These are phyloP conservation scores for Salarias fasciatus DNA, from an alignment of 2,797 vertebrate genomes.

Conservation along the genomic window DNA sequence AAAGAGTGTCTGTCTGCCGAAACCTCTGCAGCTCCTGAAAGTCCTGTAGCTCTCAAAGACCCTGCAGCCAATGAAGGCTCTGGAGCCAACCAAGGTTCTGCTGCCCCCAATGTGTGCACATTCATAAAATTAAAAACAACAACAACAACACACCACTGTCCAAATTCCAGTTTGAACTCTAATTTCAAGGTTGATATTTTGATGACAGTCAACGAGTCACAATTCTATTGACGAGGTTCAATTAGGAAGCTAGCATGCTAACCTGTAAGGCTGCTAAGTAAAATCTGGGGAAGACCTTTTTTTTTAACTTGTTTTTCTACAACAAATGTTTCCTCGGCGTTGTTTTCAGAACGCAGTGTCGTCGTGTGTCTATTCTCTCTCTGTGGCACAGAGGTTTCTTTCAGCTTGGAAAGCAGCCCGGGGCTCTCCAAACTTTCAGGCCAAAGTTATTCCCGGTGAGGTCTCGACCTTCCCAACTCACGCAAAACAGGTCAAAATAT, in stretches of 20 bases:
- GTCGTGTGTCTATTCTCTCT: conserved; percentile 2
- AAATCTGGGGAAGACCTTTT: conserved; percentile 11
- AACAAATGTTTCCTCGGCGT: conserved; percentile 10
- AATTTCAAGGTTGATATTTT: too few species aligned
- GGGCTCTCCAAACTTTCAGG: conserved; percentile 75
- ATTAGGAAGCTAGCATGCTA: conserved; percentile 66
- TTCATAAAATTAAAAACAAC: too few species aligned
- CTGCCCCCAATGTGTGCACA: too few species aligned
- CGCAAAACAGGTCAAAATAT: conserved; percentile 49
- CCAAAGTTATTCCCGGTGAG: conserved; percentile 75
- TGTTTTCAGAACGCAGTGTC: conserved; percentile 17
- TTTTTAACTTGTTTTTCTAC: too few species aligned
- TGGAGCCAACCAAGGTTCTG: too few species aligned
- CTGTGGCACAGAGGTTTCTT: conserved; percentile 32
- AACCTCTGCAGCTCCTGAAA: too few species aligned
- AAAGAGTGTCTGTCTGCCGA: too few species aligned
- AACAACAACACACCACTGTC: too few species aligned
- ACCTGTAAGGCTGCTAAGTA: conserved; percentile 43
- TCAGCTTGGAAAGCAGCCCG: conserved; percentile 58
- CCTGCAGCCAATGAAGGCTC: too few species aligned
- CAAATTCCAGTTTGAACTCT: too few species aligned
- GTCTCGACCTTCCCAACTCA: conserved; percentile 69
- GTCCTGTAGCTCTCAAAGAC: too few species aligned
- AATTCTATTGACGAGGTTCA: conserved; percentile 54
- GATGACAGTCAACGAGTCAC: too few species aligned